Percentiles rank a stretch among this genome's conserved stretches.
Evolutionary conservation across 2,113 vertebrate genomes (phyloP).

Genomic region (Campylomormyrus tamandua): DNA sequence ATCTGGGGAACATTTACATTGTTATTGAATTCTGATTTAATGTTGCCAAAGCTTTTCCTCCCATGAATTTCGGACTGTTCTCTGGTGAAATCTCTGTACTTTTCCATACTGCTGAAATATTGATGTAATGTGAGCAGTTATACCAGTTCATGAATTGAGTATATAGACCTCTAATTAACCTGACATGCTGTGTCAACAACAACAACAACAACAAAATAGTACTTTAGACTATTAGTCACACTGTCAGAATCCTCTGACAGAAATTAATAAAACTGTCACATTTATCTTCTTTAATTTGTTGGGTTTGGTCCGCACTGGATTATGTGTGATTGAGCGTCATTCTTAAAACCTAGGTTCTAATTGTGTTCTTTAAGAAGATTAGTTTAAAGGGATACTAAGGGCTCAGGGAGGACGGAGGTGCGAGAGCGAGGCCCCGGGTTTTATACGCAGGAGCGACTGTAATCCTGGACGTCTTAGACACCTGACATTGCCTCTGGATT

Average conservation of each 20-base stretch:
- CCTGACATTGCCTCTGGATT: conserved; percentile 1
- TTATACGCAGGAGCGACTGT: neutral
- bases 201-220: neutral
- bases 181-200: neutral
- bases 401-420: neutral
- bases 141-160: neutral
- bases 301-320: neutral
- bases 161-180: neutral
- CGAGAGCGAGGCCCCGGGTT: too few relatives aligned
- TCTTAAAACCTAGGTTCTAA: conserved; percentile 15
- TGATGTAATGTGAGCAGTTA: neutral
- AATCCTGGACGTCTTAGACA: neutral
- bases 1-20: neutral
- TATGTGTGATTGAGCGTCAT: conserved; percentile 20
- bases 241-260: neutral
- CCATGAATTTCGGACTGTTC: neutral
- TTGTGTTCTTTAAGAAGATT: conserved; percentile 28
- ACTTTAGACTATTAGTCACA: neutral
- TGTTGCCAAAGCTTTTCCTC: neutral
- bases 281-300: neutral
- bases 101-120: neutral
- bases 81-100: neutral
- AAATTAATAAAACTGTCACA: neutral
- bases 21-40: neutral
- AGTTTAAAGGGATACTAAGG: conserved; percentile 25